Percentiles rank a stretch among this genome's conserved stretches.
phyloP scores from a whole-genome alignment of 2,888 invertebrate genomes.

The Iselma pallidipennis region DNA sequence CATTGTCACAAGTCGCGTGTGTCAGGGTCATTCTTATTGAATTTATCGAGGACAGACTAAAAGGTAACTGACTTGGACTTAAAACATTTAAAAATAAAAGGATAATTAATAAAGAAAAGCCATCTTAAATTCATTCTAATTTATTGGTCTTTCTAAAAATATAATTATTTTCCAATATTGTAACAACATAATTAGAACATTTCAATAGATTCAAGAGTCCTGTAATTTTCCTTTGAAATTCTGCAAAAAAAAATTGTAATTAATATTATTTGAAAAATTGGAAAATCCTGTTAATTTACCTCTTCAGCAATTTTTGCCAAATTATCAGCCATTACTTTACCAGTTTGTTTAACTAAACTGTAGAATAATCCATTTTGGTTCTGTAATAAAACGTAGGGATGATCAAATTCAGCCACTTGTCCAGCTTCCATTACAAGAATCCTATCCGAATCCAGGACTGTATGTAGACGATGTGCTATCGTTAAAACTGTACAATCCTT shows the following conservation, averaged over 20 bases:
- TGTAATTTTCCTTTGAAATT: neutral
- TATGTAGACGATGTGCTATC: slow-evolving; percentile 82
- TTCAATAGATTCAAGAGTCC: no score
- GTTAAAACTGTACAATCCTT: slow-evolving; percentile 79
- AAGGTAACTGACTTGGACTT: neutral
- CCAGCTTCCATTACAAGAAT: slow-evolving; percentile 82
- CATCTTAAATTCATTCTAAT: neutral
- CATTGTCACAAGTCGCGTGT: neutral
- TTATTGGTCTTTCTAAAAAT: no score
- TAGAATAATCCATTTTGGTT: slow-evolving; percentile 38
- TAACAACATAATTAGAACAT: no score
- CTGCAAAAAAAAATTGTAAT: neutral
- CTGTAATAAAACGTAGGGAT: slow-evolving; percentile 69
- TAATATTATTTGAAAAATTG: no score
- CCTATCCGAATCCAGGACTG: slow-evolving; percentile 84
- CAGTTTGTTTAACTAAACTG: slow-evolving; percentile 70
- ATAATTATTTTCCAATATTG: no score
- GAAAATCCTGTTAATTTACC: slow-evolving; percentile 20
- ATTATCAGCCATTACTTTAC: slow-evolving; percentile 49
- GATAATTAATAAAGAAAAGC: neutral
- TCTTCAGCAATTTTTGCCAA: slow-evolving; percentile 38
- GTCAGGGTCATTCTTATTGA: neutral
- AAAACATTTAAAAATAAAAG: neutral
- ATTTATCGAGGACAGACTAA: neutral
- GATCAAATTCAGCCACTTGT: slow-evolving; percentile 72